phyloP scores from a whole-genome alignment of 2,888 invertebrate species.

The Blastobasis adustella region DNA sequence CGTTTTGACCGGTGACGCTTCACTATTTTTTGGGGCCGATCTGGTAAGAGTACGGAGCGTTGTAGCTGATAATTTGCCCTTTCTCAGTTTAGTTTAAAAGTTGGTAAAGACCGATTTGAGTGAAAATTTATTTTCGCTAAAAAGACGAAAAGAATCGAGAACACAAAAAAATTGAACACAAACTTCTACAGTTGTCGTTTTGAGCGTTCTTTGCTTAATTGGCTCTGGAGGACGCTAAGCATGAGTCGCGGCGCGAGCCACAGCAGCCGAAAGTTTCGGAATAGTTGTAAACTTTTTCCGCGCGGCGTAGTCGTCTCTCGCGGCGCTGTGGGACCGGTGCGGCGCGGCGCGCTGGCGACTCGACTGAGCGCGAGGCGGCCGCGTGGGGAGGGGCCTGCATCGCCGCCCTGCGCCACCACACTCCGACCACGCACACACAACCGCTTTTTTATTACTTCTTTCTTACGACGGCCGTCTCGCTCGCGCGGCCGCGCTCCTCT shows the following conservation, averaged over 20 bases:
- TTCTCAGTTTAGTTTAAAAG: too few species aligned
- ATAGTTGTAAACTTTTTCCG: conserved; percentile 66
- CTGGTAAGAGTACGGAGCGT: too few species aligned
- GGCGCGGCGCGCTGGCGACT: conserved; percentile 59
- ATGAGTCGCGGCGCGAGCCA: conserved; percentile 29
- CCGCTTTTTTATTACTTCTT: conserved; percentile 73
- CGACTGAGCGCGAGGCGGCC: conserved; percentile 56
- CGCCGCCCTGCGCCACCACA: conserved; percentile 70
- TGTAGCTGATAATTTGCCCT: too few species aligned
- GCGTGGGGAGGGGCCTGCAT: conserved; percentile 67
- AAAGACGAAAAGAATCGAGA: neutral
- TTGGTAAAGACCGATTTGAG: too few species aligned
- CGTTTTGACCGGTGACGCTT: conserved; percentile 19
- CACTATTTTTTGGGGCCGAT: conserved; percentile 12
- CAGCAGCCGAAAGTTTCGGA: conserved; percentile 52
- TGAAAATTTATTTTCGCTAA: too few species aligned
- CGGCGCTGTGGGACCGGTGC: conserved; percentile 60
- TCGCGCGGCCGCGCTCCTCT: conserved; percentile 41
- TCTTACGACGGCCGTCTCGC: conserved; percentile 62
- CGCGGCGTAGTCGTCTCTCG: conserved; percentile 36
- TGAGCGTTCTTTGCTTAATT: conserved; percentile 7
- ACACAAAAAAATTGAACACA: conserved; percentile 21
- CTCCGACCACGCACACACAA: conserved; percentile 69
- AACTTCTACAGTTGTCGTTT: conserved; percentile 18
- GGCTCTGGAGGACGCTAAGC: conserved; percentile 17